phyloP scores from a whole-genome alignment of 1,140 invertebrate genomes.

The Episyrphus balteatus region DNA sequence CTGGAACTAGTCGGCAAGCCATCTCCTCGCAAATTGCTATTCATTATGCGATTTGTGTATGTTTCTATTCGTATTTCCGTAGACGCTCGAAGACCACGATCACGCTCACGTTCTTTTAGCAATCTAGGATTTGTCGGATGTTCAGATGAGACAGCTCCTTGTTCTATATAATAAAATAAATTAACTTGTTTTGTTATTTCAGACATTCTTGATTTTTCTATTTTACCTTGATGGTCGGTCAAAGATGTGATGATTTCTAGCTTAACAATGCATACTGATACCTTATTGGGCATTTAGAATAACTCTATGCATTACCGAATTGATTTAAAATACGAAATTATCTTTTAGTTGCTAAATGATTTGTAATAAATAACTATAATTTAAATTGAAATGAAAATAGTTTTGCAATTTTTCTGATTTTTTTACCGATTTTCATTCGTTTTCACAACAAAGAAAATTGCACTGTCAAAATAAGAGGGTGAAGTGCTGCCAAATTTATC shows the following conservation, averaged over 20 bases:
- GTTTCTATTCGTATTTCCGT: constrained; percentile 55
- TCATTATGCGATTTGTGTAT: constrained; percentile 40
- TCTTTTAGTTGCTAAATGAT: too few relatives aligned
- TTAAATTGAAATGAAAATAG: too few relatives aligned
- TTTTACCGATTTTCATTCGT: too few relatives aligned
- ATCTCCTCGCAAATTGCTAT: constrained; percentile 19
- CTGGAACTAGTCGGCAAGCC: constrained; percentile 35
- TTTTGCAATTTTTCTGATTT: too few relatives aligned
- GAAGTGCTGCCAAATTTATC: too few relatives aligned
- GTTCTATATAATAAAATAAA: constrained; percentile 6
- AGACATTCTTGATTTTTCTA: too few relatives aligned
- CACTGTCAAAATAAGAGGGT: too few relatives aligned
- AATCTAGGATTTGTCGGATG: constrained; percentile 32
- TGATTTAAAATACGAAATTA: too few relatives aligned
- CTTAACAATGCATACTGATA: constrained; percentile 34
- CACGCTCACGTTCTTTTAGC: constrained; percentile 36
- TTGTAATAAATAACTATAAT: too few relatives aligned
- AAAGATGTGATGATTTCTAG: constrained; percentile 19
- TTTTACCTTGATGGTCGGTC: too few relatives aligned
- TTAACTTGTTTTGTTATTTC: neutral
- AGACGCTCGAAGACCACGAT: constrained; percentile 45
- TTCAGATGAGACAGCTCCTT: constrained; percentile 28
- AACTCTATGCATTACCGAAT: too few relatives aligned
- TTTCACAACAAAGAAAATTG: too few relatives aligned
- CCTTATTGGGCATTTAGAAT: constrained; percentile 15